phyloP scores from a whole-genome alignment of 2,797 vertebrate genomes.

The Podarcis siculus region DNA sequence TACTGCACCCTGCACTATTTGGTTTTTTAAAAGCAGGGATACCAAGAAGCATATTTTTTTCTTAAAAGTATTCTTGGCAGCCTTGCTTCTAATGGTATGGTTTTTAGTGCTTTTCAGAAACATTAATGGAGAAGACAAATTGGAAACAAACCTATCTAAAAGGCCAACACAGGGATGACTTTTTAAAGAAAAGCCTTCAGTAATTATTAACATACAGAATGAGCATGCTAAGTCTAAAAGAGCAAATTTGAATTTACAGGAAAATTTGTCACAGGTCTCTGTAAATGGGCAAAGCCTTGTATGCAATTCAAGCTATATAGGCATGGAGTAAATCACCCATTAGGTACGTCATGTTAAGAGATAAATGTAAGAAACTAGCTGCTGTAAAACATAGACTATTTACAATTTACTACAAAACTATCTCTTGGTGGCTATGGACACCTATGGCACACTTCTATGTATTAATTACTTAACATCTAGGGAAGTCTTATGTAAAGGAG shows the following conservation, averaged over 20 bases:
- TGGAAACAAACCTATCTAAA: constrained; percentile 56
- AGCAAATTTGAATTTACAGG: constrained; percentile 49
- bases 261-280: constrained; percentile 59
- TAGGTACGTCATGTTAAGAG: constrained; percentile 46
- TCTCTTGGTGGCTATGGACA: constrained; percentile 66
- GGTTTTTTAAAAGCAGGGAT: constrained; percentile 20
- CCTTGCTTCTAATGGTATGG: constrained; percentile 5
- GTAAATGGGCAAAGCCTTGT: constrained; percentile 57
- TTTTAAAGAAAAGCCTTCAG: constrained; percentile 20
- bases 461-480: constrained; percentile 67
- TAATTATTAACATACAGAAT: constrained; percentile 66
- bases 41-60: constrained; percentile 44
- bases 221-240: constrained; percentile 70
- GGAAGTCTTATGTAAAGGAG: constrained; percentile 62
- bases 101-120: constrained; percentile 45
- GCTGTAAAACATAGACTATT: constrained; percentile 69
- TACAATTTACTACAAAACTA: constrained; percentile 78
- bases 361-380: constrained; percentile 48
- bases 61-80: constrained; percentile 50
- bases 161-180: constrained; percentile 52
- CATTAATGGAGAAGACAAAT: constrained; percentile 39
- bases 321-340: constrained; percentile 63
- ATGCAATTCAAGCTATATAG: constrained; percentile 62
- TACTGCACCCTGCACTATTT: constrained; percentile 21
- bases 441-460: constrained; percentile 76